These are phyloP conservation scores for Alexandromys oeconomus DNA, from an alignment of 2,797 vertebrate genomes.

Conservation along the genomic window DNA sequence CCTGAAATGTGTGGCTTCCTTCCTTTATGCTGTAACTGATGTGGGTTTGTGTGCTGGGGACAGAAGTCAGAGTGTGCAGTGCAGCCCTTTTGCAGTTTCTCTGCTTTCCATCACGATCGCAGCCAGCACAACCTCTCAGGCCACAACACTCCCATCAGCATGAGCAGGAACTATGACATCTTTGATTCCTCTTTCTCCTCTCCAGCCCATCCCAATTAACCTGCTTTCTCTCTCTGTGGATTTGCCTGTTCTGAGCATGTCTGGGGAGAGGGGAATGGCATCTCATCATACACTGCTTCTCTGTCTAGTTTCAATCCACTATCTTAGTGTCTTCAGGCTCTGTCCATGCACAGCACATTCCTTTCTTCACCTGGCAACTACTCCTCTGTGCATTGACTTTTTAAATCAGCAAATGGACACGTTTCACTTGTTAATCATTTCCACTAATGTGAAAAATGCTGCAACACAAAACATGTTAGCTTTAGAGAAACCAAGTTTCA, in stretches of 20 bases:
- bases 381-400: background rate
- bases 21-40: background rate
- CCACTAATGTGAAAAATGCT: background rate
- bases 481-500: background rate
- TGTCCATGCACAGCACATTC: background rate
- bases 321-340: background rate
- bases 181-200: background rate
- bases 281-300: background rate
- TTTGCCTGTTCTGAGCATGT: background rate
- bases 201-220: accelerated
- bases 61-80: background rate
- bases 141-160: background rate
- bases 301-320: background rate
- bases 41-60: background rate
- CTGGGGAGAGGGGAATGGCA: background rate
- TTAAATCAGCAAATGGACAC: background rate
- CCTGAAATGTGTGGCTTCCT: background rate
- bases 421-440: background rate
- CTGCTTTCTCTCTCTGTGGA: background rate
- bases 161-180: background rate
- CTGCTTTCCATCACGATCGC: background rate
- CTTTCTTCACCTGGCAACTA: background rate
- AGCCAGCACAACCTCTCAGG: background rate
- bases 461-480: background rate
- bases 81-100: background rate